Percentiles rank a stretch among this genome's conserved stretches.
phyloP scores from a whole-genome alignment of 92 coral and sea anemone genomes.

The Heliopora coerulea region DNA sequence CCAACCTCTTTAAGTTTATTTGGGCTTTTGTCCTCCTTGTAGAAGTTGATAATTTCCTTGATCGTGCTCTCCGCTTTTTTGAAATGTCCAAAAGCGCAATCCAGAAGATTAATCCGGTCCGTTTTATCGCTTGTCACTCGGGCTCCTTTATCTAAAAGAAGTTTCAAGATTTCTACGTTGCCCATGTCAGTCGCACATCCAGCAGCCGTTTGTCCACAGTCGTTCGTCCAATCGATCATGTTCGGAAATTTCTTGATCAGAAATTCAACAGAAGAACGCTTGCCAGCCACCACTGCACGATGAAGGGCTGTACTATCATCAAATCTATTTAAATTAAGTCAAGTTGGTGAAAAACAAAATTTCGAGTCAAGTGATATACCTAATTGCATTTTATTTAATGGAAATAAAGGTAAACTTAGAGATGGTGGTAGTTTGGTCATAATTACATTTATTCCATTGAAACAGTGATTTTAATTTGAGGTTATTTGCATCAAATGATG shows the following conservation, averaged over 20 bases:
- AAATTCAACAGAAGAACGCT: neutral
- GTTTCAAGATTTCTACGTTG: neutral
- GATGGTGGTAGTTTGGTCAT: no score
- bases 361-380: no score
- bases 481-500: no score
- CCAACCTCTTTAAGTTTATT: neutral
- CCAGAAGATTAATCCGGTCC: constrained; percentile 8
- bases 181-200: constrained; percentile 2
- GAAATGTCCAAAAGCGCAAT: constrained; percentile 25
- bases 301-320: constrained; percentile 7
- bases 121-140: neutral
- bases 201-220: neutral
- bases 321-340: neutral
- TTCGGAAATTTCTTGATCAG: neutral
- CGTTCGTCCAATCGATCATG: neutral
- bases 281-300: neutral
- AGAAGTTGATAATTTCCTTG: constrained; percentile 12
- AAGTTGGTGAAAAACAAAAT: no score
- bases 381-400: no score
- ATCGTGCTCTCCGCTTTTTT: neutral
- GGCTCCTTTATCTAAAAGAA: neutral
- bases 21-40: neutral
- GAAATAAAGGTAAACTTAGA: no score
- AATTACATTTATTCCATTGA: no score
- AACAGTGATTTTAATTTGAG: no score